These are phyloP conservation scores for Pipistrellus pygmaeus DNA, from an alignment of 2,797 vertebrate species.

Conservation along the genomic window DNA sequence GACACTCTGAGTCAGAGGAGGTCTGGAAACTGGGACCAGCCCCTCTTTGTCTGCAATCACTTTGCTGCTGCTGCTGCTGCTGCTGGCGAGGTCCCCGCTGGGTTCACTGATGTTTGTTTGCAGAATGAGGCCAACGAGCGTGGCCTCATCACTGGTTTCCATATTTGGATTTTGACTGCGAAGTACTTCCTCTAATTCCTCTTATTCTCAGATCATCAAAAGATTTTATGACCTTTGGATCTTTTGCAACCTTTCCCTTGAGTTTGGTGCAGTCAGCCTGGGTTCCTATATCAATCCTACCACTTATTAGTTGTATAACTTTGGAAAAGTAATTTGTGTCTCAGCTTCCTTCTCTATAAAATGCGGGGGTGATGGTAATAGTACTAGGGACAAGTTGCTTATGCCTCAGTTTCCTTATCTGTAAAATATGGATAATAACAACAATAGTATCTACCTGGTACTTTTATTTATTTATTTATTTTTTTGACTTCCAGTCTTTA, in stretches of 20 bases:
- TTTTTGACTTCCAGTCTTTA: no score
- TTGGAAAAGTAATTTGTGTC: background rate
- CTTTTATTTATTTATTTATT: no score
- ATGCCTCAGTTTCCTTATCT: background rate
- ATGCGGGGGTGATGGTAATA: background rate
- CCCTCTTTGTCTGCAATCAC: background rate
- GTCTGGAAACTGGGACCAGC: background rate
- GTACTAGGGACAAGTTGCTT: background rate
- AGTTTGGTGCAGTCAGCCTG: background rate
- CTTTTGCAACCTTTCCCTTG: background rate
- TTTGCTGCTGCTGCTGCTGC: background rate
- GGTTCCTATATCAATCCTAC: background rate
- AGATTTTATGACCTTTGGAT: constrained; percentile 36
- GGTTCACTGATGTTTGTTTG: background rate
- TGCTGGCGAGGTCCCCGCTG: background rate
- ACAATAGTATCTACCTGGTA: background rate
- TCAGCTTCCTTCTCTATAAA: constrained; percentile 29
- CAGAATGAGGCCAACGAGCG: constrained; percentile 26
- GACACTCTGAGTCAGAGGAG: background rate
- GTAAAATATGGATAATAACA: background rate
- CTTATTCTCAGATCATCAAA: constrained; percentile 32
- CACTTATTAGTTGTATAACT: background rate
- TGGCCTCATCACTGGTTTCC: background rate
- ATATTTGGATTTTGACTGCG: constrained; percentile 12
- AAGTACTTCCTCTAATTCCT: constrained; percentile 1